Evolutionary conservation across 2,797 vertebrate species (phyloP).

Genomic region (Sciaenops ocellatus): DNA sequence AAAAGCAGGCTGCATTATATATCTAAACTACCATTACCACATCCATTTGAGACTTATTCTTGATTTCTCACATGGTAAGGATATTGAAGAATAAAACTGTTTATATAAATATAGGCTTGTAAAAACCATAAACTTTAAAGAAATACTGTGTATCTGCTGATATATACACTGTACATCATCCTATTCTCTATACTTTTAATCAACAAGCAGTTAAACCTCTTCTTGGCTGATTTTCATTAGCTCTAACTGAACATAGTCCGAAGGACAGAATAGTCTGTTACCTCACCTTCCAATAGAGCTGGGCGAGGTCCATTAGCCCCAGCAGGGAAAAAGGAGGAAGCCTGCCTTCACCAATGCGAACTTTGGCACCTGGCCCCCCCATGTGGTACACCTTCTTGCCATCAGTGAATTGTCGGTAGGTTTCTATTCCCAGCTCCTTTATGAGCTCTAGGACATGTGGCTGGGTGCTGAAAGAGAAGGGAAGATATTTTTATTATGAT

Average conservation of each 20-base stretch:
- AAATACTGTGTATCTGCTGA: background rate
- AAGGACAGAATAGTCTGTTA: background rate
- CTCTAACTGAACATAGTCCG: background rate
- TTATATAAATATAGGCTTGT: background rate
- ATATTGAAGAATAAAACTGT: conserved; percentile 9
- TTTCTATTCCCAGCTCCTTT: conserved; percentile 79
- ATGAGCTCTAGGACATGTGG: conserved; percentile 82
- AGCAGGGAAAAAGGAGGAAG: conserved; percentile 75
- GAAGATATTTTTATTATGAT: background rate
- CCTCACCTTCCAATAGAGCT: conserved; percentile 81
- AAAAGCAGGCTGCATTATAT: conserved; percentile 14
- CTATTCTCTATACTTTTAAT: background rate
- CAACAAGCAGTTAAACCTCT: background rate
- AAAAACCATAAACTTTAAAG: conserved; percentile 9
- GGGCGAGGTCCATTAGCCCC: conserved; percentile 77
- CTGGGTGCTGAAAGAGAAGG: conserved; percentile 78
- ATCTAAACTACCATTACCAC: conserved; percentile 19
- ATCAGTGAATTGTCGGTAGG: conserved; percentile 77
- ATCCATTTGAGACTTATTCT: conserved; percentile 6
- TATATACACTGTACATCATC: background rate
- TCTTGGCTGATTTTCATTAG: background rate
- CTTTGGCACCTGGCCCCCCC: conserved; percentile 73
- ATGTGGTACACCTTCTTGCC: conserved; percentile 83
- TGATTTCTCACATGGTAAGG: background rate
- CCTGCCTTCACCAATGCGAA: conserved; percentile 75